Percentiles rank a stretch among this genome's conserved stretches.
Evolutionary conservation across 2,888 invertebrate species (phyloP).

Genomic region (Hydrotaea diabolus): DNA sequence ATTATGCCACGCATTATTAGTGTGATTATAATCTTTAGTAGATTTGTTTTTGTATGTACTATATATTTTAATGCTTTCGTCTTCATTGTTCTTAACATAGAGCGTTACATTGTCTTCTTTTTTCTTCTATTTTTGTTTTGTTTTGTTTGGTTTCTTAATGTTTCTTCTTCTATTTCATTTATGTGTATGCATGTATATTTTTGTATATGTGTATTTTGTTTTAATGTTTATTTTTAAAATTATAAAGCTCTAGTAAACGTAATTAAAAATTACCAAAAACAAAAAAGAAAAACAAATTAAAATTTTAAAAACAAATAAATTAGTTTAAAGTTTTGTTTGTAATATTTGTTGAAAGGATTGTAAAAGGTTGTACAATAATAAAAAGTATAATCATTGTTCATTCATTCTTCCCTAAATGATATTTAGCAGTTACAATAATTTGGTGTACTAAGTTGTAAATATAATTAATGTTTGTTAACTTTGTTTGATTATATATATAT

Average conservation of each 20-base stretch:
- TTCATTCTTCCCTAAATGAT: slow-evolving; percentile 25
- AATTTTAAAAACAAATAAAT: slow-evolving; percentile 24
- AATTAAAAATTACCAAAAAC: slow-evolving; percentile 8
- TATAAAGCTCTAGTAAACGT: slow-evolving; percentile 33
- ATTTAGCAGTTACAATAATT: slow-evolving; percentile 7
- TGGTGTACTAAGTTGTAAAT: not conserved
- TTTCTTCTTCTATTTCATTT: not conserved
- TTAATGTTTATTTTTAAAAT: slow-evolving; percentile 43
- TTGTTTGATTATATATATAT: no score
- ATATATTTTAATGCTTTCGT: not conserved
- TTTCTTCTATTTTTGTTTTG: not conserved
- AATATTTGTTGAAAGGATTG: slow-evolving; percentile 14
- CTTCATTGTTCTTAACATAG: slow-evolving; percentile 37
- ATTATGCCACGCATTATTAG: slow-evolving; percentile 1
- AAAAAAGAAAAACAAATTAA: slow-evolving; percentile 36
- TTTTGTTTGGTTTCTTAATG: no score
- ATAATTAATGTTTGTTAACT: slow-evolving; percentile 2
- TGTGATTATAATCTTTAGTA: slow-evolving; percentile 5
- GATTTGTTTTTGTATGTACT: not conserved
- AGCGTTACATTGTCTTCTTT: slow-evolving; percentile 19
- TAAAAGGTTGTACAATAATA: slow-evolving; percentile 28
- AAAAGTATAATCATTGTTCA: not conserved
- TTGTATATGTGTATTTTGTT: not conserved
- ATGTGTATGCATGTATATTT: slow-evolving; percentile 6
- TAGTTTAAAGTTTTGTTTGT: not conserved